Evolutionary conservation across 1,140 invertebrate species (phyloP), one percentile per base, ranked within the genome.

Genomic region (Drosophila fuyamai): DNA sequence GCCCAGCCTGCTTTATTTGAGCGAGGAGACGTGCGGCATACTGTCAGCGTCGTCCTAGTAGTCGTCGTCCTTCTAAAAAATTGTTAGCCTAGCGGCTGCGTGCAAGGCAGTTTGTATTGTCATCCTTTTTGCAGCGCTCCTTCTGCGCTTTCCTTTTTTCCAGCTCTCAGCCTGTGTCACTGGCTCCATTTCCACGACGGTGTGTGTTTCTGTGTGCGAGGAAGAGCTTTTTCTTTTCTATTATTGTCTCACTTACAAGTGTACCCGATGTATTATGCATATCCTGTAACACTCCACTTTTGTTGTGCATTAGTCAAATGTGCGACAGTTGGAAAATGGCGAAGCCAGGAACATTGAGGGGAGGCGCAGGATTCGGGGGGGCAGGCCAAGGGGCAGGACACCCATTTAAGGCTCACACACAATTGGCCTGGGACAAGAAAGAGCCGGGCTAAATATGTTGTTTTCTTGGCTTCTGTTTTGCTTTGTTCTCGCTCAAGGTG

Each of bases 161-260:
- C 38, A 41, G 36, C 46, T 50, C 12, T 44, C 35, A n/a, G 38
- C 32, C 44, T 56, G 40, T 58, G 41, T 61, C 51, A 61, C 73
- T 62, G 29, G 60, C 54, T 74, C 55, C 54, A 27, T 61, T 48
- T 56, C 54, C 56, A 35, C 38, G 36, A 32, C 53, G 63, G 18
- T 58, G 23, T 53, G 35, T 70, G 38, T 46, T 40, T 47, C 54
- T 78, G 43, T 70, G 35, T 76, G 65, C 61, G 44, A 51, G 62
- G 68, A 56, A 80, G 72, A 76, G 71, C 79, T 90, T 71, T 90
- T 90, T 90, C 76, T 84, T 84, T 89, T 89, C 85, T 89, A 89
- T 89, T 90, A 89, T 89, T 89, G 84, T 90, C 84, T 89, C 84
- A 90, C 84, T 89, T 89, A 84, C 85, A 89, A 89, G 84, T 89